A percentile compares a stretch with the other conserved stretches of the same genome.
Conservation (phyloP, 2,113 vertebrate genomes). For the Echinops telfairi region DNA sequence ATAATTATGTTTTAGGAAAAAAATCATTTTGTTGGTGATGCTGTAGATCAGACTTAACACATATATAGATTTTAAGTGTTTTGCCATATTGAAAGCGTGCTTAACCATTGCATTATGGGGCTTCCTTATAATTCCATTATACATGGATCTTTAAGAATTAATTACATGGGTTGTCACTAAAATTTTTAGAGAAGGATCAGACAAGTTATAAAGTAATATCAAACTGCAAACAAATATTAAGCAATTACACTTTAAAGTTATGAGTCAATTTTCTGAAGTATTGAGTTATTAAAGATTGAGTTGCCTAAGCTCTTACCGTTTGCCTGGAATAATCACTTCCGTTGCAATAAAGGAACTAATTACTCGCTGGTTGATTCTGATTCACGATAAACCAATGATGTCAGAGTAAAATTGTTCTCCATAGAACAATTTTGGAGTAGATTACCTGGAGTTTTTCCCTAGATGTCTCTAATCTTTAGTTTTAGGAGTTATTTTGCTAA, state of each 20-base stretch:
- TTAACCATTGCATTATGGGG: too few species aligned
- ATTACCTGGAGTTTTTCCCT: background rate
- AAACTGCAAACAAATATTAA: constrained; percentile 68
- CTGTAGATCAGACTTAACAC: background rate
- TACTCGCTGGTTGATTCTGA: background rate
- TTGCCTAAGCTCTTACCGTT: constrained; percentile 44
- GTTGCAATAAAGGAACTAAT: background rate
- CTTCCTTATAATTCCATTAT: too few species aligned
- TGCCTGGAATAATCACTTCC: constrained; percentile 29
- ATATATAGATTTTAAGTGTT: constrained; percentile 13
- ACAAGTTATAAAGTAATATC: background rate
- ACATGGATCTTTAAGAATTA: background rate
- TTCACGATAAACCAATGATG: background rate
- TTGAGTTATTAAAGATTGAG: constrained; percentile 54
- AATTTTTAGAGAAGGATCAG: constrained; percentile 39
- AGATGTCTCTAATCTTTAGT: background rate
- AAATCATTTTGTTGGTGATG: constrained; percentile 18
- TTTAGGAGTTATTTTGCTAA: background rate
- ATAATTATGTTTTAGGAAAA: background rate
- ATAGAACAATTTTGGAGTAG: background rate
- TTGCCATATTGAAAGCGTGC: too few species aligned
- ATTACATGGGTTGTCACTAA: background rate
- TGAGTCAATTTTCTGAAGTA: constrained; percentile 60
- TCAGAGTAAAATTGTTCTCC: background rate
- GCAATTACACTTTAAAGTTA: constrained; percentile 62